These are phyloP conservation scores for Fulmarus glacialis DNA, from an alignment of 2,113 vertebrate genomes.

Conservation along the genomic window DNA sequence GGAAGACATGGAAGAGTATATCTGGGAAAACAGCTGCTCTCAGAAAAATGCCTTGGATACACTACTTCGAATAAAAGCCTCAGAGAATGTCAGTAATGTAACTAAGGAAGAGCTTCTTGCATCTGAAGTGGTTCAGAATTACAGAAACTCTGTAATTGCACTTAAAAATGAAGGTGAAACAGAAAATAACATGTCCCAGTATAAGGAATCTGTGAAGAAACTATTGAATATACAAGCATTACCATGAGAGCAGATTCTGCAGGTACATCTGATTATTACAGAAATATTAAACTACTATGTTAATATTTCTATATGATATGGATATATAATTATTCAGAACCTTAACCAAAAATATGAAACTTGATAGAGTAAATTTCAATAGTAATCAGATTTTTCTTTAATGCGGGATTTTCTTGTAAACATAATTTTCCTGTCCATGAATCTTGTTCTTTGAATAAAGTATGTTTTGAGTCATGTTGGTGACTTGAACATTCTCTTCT, in stretches of 20 bases:
- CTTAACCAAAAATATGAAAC: neutral
- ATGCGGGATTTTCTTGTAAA: neutral
- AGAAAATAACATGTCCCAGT: conserved; percentile 78
- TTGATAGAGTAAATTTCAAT: neutral
- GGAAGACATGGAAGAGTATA: conserved; percentile 92
- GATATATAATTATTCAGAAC: neutral
- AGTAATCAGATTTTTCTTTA: neutral
- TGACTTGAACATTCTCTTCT: neutral
- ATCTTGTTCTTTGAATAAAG: conserved; percentile 43
- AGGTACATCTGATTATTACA: neutral
- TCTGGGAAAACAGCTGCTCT: conserved; percentile 89
- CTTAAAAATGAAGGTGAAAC: conserved; percentile 90
- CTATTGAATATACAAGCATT: conserved; percentile 70
- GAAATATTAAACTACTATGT: neutral
- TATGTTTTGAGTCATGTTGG: neutral
- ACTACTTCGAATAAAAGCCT: conserved; percentile 74
- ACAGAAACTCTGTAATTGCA: conserved; percentile 78
- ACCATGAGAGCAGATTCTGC: neutral
- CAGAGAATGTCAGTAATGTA: conserved; percentile 50
- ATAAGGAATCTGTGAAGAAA: conserved; percentile 91
- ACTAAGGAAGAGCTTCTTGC: conserved; percentile 80
- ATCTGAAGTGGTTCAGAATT: conserved; percentile 80
- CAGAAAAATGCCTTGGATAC: conserved; percentile 83
- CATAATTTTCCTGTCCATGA: neutral
- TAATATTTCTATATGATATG: neutral